Evolutionary conservation across 2,113 vertebrate genomes (phyloP), one percentile per base, ranked within the genome.

Genomic region (Ailurus styani): DNA sequence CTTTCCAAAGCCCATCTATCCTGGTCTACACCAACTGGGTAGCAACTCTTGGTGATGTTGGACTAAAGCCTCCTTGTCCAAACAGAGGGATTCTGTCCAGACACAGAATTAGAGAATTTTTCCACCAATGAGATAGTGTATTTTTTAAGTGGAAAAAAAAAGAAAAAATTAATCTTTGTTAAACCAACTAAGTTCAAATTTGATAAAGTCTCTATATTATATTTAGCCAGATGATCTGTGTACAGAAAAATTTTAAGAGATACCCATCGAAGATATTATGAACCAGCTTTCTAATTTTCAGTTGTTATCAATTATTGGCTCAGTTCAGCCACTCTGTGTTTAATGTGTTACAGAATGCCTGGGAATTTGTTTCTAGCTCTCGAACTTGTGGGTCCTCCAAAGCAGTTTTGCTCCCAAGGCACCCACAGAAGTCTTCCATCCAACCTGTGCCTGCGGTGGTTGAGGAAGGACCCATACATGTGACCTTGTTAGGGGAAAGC

Each of bases 251-350:
- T 62, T 68, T 70, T 55, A 81, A 75, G 47, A 86, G 70, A 81
- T 34, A 89, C 9, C 12, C 45, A 21, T 42, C 6, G 21, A 94
- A 89, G 55, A 75, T 62, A 25, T 60, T 68, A 85, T 72, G 40
- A 72, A 64, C 13, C 29, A 55, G 27, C 66, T 29, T 88, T 93
- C 60, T 88, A 40, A 84, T 96, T 85, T 93, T 85, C 55, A 88
- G 5, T 68, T 82, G 37, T 78, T 94, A 50, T 42, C 68, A 50
- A 70, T 81, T 42, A 82, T 10, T 55, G 47, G 47, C 55, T 86
- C 40, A 91, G 45, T n/a, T 40, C 17, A 89, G 79, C 27, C 25
- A 77, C 27, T 57, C 42, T 82, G 20, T 55, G 57, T 34, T 72
- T 55, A 50, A 23, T n/a, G 64, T 45, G 50, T 60, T 85, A 77